phyloP scores from a whole-genome alignment of 2,113 vertebrate species.

The Setophaga kirtlandii region DNA sequence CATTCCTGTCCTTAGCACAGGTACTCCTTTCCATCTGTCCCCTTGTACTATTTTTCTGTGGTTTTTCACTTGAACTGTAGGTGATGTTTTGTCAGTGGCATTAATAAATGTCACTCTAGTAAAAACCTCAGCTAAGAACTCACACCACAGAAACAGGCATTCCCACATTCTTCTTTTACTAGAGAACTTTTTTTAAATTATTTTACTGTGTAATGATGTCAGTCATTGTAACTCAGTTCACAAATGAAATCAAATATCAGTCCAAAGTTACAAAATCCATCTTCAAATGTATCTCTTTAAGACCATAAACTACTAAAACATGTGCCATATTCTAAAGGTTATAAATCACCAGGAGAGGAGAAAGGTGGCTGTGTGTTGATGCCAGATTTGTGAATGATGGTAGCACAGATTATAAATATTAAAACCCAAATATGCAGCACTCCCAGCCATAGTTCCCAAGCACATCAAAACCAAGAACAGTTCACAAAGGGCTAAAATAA shows the following conservation, averaged over 20 bases:
- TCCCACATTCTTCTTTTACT: neutral
- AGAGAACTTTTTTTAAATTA: neutral
- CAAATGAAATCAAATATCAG: neutral
- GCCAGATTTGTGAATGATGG: neutral
- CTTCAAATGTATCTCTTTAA: neutral
- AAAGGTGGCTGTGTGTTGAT: neutral
- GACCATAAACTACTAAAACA: neutral
- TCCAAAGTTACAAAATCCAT: neutral
- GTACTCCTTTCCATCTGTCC: neutral
- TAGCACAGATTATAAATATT: conserved; percentile 15
- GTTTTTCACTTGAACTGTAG: neutral
- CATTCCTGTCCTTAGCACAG: neutral
- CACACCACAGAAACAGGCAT: neutral
- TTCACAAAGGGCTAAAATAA: conserved; percentile 2
- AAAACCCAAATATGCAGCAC: neutral
- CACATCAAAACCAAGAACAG: conserved; percentile 44
- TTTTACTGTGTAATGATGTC: neutral
- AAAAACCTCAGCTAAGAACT: neutral
- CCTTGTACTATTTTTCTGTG: neutral
- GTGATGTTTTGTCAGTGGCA: neutral
- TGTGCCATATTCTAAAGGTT: neutral
- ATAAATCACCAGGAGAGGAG: neutral
- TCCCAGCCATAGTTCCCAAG: neutral
- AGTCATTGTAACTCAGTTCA: neutral
- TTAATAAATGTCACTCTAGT: neutral